phyloP scores from a whole-genome alignment of 2,113 vertebrate genomes.

The Bathybates hornii region DNA sequence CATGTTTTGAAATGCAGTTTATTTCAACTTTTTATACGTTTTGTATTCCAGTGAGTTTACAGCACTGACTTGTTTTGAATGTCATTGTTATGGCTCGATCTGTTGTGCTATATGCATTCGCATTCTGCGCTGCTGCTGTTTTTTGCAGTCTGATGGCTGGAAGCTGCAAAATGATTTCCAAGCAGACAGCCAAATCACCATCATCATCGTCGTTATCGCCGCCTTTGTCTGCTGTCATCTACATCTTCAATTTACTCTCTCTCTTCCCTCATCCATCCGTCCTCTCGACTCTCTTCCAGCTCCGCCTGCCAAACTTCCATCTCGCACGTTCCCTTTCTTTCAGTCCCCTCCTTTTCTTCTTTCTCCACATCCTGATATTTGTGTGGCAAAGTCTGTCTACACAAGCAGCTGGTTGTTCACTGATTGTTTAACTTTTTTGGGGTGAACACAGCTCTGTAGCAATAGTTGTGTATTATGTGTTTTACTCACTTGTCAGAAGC shows the following conservation, averaged over 20 bases:
- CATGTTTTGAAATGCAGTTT: background rate
- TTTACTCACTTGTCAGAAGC: background rate
- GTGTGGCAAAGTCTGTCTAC: background rate
- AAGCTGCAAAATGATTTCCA: background rate
- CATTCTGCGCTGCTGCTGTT: background rate
- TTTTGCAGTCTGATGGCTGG: background rate
- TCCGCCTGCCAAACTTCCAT: constrained; percentile 15
- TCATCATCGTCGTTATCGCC: background rate
- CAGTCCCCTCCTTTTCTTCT: background rate
- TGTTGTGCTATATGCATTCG: background rate
- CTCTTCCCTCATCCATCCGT: background rate
- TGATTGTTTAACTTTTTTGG: background rate
- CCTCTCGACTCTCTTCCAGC: background rate
- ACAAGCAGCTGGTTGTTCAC: constrained; percentile 2
- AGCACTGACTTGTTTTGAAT: background rate
- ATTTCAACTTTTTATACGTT: background rate
- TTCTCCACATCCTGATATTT: background rate
- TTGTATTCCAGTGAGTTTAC: background rate
- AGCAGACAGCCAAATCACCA: constrained; percentile 7
- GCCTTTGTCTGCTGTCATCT: background rate
- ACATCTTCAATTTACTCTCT: background rate
- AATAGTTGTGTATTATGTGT: background rate
- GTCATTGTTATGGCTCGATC: background rate
- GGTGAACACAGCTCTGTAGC: background rate
- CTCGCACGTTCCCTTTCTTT: background rate